Percentiles rank a stretch among this genome's conserved stretches.
Conservation (phyloP, 2,888 invertebrate genomes). For the Sclerodermus sp. region DNA sequence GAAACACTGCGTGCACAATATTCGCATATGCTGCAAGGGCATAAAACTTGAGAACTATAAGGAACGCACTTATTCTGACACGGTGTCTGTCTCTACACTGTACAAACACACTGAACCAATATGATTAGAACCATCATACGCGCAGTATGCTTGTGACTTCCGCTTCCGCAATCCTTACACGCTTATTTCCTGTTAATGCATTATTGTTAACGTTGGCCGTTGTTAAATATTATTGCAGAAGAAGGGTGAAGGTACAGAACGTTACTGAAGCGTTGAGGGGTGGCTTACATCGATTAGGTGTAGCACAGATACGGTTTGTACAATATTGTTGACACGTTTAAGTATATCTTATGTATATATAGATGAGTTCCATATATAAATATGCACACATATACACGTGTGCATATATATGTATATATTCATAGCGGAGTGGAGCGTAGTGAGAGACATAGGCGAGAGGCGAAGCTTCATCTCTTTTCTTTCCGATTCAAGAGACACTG, state of each 20-base stretch:
- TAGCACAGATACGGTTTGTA: slow-evolving; percentile 52
- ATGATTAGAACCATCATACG: slow-evolving; percentile 1
- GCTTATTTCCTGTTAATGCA: too few species aligned
- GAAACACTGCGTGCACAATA: too few species aligned
- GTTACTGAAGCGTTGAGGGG: slow-evolving; percentile 55
- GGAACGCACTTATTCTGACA: too few species aligned
- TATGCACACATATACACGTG: slow-evolving; percentile 20
- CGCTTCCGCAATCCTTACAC: too few species aligned
- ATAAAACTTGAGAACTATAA: too few species aligned
- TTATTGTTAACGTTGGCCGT: too few species aligned
- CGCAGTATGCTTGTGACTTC: neutral
- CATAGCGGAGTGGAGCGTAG: slow-evolving; percentile 56
- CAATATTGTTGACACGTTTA: slow-evolving; percentile 40
- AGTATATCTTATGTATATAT: slow-evolving; percentile 16
- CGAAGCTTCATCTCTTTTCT: slow-evolving; percentile 53
- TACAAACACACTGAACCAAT: slow-evolving; percentile 1
- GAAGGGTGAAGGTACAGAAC: slow-evolving; percentile 47
- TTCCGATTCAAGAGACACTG: slow-evolving; percentile 52
- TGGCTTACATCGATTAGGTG: slow-evolving; percentile 57
- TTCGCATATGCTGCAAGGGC: too few species aligned
- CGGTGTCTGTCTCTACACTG: too few species aligned
- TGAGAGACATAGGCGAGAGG: slow-evolving; percentile 56
- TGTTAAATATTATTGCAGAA: slow-evolving; percentile 2
- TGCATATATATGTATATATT: slow-evolving; percentile 33
- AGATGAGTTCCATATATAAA: slow-evolving; percentile 15